Percentiles rank a stretch among this genome's conserved stretches.
These are phyloP conservation scores for Actinemys pallida DNA, from an alignment of 2,113 vertebrate species.

Conservation along the genomic window DNA sequence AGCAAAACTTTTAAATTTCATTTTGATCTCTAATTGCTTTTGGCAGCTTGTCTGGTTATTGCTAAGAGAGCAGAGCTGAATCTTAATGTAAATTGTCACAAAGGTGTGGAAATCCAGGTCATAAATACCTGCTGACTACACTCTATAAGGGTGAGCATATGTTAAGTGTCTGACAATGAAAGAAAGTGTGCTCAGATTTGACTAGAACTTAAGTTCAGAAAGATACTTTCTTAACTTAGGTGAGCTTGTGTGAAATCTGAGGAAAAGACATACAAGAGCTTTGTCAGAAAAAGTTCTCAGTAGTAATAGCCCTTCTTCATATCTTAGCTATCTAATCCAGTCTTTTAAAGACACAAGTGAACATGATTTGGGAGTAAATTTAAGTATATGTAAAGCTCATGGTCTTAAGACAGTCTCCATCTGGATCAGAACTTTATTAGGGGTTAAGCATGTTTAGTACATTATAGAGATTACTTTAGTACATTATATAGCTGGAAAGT, in stretches of 20 bases:
- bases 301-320: neutral
- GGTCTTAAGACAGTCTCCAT: neutral
- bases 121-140: neutral
- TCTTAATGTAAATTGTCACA: neutral
- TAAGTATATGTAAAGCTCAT: neutral
- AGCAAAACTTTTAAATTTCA: neutral
- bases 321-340: neutral
- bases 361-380: neutral
- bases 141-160: neutral
- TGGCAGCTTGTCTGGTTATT: neutral
- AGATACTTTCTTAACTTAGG: neutral
- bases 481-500: rapidly evolving
- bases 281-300: neutral
- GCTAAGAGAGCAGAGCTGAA: neutral
- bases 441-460: neutral
- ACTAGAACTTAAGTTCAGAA: neutral
- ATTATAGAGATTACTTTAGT: neutral
- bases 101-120: neutral
- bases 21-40: neutral
- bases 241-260: rapidly evolving
- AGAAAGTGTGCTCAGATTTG: neutral
- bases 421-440: neutral
- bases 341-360: neutral
- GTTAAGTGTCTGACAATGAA: neutral
- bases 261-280: neutral